Evolutionary conservation across 1,140 invertebrate species (phyloP).

Genomic region (Cardiocondyla obscurior): DNA sequence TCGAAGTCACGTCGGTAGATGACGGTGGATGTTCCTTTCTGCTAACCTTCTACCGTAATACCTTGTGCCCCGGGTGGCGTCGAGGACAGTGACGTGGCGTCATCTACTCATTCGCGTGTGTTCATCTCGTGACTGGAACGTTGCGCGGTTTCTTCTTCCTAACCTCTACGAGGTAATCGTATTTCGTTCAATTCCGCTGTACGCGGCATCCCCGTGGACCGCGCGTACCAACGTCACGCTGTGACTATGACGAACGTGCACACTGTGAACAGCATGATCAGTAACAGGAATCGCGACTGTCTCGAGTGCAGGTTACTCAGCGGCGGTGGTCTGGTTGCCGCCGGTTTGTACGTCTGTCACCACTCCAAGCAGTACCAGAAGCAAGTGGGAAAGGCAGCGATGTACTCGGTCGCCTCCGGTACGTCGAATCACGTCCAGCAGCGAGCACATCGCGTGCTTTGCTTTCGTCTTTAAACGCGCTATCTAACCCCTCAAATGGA

Average conservation of each 20-base stretch:
- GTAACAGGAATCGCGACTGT: constrained; percentile 77
- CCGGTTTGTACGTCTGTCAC: constrained; percentile 79
- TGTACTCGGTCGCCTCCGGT: constrained; percentile 75
- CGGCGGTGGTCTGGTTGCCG: constrained; percentile 79
- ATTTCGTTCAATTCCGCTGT: too few species aligned
- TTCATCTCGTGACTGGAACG: neutral
- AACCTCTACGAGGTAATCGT: constrained; percentile 18
- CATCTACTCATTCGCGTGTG: too few species aligned
- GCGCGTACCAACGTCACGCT: neutral
- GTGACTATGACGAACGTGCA: constrained; percentile 11
- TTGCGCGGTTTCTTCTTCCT: neutral
- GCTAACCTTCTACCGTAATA: too few species aligned
- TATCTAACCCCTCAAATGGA: too few species aligned
- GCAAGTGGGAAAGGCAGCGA: constrained; percentile 68
- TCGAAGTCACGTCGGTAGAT: too few species aligned
- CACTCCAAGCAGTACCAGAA: constrained; percentile 76
- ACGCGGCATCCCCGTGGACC: neutral
- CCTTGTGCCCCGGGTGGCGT: too few species aligned
- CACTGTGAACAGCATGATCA: constrained; percentile 65
- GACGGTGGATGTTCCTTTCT: too few species aligned
- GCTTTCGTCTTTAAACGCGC: neutral
- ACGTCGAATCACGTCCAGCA: constrained; percentile 44
- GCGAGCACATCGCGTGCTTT: neutral
- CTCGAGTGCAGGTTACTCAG: constrained; percentile 78
- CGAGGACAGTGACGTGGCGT: too few species aligned